phyloP scores from a whole-genome alignment of 2,113 vertebrate species.

The Agelaius tricolor region DNA sequence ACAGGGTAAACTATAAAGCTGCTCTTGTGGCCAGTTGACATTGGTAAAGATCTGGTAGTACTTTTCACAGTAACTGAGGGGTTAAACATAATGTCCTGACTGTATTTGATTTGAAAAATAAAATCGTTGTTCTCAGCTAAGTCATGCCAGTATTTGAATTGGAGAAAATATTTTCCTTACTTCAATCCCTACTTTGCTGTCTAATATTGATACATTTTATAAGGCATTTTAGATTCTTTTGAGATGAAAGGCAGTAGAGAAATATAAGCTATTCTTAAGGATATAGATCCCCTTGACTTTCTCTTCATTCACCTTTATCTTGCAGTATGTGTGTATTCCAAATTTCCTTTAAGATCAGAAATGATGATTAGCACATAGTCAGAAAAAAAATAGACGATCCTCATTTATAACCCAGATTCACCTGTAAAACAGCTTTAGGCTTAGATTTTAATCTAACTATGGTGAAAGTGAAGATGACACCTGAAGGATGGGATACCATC shows the following conservation, averaged over 20 bases:
- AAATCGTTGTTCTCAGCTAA: background rate
- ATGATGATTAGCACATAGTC: background rate
- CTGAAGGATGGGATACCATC: background rate
- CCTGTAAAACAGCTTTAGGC: background rate
- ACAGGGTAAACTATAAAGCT: background rate
- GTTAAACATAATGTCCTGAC: background rate
- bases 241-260: background rate
- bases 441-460: background rate
- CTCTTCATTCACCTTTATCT: background rate
- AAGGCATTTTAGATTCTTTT: background rate
- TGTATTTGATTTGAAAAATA: slow-evolving; percentile 17
- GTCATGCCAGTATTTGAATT: background rate
- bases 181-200: background rate
- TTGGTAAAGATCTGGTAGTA: background rate
- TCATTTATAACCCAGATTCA: background rate
- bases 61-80: background rate
- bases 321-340: background rate
- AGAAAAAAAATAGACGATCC: background rate
- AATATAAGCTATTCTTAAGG: background rate
- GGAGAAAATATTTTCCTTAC: slow-evolving; percentile 5
- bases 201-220: background rate
- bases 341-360: slow-evolving; percentile 13
- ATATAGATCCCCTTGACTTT: background rate
- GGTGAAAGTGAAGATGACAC: background rate
- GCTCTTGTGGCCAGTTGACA: background rate